Base-by-base conservation (phyloP, 2,113 vertebrate species). In the Grantiella picta region DNA sequence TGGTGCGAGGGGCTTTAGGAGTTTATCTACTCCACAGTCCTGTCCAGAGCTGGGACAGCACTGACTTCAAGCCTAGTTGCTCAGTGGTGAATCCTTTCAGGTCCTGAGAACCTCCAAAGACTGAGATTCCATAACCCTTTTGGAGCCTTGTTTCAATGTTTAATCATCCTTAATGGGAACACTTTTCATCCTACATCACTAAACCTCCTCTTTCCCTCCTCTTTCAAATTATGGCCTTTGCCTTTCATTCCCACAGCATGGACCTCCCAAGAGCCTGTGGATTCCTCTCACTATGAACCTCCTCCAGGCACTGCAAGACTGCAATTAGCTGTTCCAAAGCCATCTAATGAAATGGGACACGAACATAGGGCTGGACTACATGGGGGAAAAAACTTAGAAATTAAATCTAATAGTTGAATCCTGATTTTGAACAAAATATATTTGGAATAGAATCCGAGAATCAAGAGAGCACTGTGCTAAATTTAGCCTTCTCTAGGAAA, bases 301-400 rank as follows among this genome's bases (percentile, higher is more conserved):
- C 24, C 29, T 9, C 13, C 4, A 83, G 25, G 5, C 20, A 35
- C 9, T 25, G 56, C 33, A 49, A 78, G n/a, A 31, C 27, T 52
- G 19, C 21, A n/a, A 4, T 27, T 3, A 19, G 14, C 15, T 16
- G 9, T 13, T 54, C 71, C 45, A 70, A 36, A 66, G 25, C 36
- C 42, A 25, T 2, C 8, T 38, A 70, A 0, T 4, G 15, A 65
- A 56, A 69, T 1, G 1, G 1, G 23, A 73, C 10, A 80, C 10
- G 12, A 86, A 28, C 12, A 19, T 2, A 12, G 20, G n/a, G 8
- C 8, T 72, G 40, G 77, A 44, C 31, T 15, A 47, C 29, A 50
- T 28, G 23, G 8, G 7, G 8, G 1, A 22, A 31, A 50, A 16
- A 9, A 6, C 5, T 23, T 11, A 38, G 14, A 71, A 68, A 12